Evolutionary conservation across 2,797 vertebrate genomes (phyloP).

Genomic region (Eulemur mongoz): DNA sequence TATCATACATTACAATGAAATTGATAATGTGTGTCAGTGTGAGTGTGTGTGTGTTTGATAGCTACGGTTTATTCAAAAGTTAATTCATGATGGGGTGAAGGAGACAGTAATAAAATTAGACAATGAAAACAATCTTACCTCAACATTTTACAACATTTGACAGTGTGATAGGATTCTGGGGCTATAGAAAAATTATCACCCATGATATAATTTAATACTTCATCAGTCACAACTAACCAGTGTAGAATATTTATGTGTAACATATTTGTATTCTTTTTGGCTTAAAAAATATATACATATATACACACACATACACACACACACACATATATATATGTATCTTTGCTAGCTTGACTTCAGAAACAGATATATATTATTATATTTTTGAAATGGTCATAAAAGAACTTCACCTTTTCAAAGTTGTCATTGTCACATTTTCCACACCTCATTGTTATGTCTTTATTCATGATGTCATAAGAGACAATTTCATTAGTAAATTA

Average conservation of each 20-base stretch:
- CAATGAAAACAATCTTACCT: too few relatives aligned
- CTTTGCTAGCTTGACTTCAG: not conserved
- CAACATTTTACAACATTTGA: not conserved
- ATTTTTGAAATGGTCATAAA: not conserved
- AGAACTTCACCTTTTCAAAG: not conserved
- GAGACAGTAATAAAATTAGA: too few relatives aligned
- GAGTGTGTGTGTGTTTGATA: too few relatives aligned
- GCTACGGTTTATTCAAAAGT: too few relatives aligned
- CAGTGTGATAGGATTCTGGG: not conserved
- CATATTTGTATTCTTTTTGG: not conserved
- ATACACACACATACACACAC: not conserved
- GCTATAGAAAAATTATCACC: not conserved
- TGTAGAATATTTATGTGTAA: not conserved
- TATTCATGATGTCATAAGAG: not conserved
- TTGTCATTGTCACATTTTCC: not conserved
- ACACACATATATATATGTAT: too few relatives aligned
- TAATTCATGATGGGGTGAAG: too few relatives aligned
- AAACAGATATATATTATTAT: not conserved
- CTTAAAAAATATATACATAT: not conserved
- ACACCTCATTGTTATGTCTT: not conserved
- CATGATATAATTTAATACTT: too few relatives aligned
- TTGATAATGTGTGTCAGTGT: not conserved
- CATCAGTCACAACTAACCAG: not conserved
- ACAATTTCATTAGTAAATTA: not conserved
- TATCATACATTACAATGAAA: not conserved